Percentiles rank a stretch among this genome's conserved stretches.
These are phyloP conservation scores for Orius laevigatus DNA, from an alignment of 1,140 invertebrate species.

Conservation along the genomic window DNA sequence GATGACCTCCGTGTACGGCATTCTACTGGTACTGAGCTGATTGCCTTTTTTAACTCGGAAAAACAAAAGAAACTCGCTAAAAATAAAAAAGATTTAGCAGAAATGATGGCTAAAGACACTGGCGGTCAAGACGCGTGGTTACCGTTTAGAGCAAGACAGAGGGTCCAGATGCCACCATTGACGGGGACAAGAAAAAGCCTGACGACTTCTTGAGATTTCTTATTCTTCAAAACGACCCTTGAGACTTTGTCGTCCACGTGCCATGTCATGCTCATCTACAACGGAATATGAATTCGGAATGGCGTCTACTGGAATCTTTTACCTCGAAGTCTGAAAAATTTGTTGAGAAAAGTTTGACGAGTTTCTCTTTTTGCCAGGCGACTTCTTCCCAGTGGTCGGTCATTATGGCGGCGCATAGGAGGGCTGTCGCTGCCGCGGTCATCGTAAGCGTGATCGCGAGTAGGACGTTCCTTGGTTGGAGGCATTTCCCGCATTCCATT, in stretches of 20 bases:
- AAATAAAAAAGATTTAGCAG: background rate
- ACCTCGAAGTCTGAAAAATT: conserved; percentile 24
- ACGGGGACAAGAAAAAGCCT: conserved; percentile 57
- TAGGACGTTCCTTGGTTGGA: conserved; percentile 17
- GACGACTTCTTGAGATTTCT: background rate
- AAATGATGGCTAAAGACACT: background rate
- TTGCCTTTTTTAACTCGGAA: background rate
- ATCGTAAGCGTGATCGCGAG: conserved; percentile 30
- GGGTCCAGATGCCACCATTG: conserved; percentile 73
- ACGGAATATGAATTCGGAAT: background rate
- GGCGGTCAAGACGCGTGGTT: conserved; percentile 17
- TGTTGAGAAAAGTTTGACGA: conserved; percentile 10
- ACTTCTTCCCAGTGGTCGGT: conserved; percentile 76
- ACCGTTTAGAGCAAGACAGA: conserved; percentile 62
- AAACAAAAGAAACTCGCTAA: background rate
- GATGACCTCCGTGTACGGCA: background rate
- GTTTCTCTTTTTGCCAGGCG: conserved; percentile 41
- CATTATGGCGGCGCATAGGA: conserved; percentile 65
- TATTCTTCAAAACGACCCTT: conserved; percentile 30
- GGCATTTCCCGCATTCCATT: background rate
- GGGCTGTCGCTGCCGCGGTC: conserved; percentile 47
- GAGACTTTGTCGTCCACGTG: conserved; percentile 26
- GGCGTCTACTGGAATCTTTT: conserved; percentile 11
- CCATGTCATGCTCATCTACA: conserved; percentile 22
- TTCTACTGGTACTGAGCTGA: background rate